These are phyloP conservation scores for Yponomeuta evonymella DNA, from an alignment of 2,888 invertebrate genomes.

Conservation along the genomic window DNA sequence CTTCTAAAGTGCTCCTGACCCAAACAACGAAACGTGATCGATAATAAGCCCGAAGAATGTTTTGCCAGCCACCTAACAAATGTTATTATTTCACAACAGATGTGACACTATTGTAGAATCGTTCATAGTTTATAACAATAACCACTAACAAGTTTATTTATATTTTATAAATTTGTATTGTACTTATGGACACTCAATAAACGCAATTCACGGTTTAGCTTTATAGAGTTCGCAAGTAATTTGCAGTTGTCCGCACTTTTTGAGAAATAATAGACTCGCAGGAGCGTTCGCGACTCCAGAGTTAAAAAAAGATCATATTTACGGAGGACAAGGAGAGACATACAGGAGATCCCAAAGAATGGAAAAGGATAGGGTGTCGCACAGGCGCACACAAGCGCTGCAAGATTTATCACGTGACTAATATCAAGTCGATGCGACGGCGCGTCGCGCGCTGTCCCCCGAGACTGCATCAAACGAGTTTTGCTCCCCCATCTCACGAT, in stretches of 20 bases:
- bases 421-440: slow-evolving; percentile 66
- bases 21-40: slow-evolving; percentile 12
- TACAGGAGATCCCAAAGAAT: slow-evolving; percentile 44
- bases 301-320: slow-evolving; percentile 55
- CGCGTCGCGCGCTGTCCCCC: slow-evolving; percentile 54
- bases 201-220: too few species aligned
- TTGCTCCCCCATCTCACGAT: slow-evolving; percentile 69
- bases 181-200: too few species aligned
- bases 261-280: slow-evolving; percentile 6
- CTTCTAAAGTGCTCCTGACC: slow-evolving; percentile 36
- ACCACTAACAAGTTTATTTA: too few species aligned
- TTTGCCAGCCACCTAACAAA: neutral
- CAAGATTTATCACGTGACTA: slow-evolving; percentile 75
- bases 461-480: slow-evolving; percentile 75
- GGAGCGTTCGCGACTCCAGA: slow-evolving; percentile 39
- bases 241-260: slow-evolving; percentile 43
- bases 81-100: neutral
- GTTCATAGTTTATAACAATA: neutral
- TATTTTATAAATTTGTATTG: too few species aligned
- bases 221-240: slow-evolving; percentile 31
- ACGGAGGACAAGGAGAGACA: slow-evolving; percentile 49
- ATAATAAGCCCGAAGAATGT: slow-evolving; percentile 15
- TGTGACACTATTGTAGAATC: neutral
- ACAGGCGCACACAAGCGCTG: slow-evolving; percentile 41
- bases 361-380: slow-evolving; percentile 48